Percentiles rank a stretch among this genome's conserved stretches.
Evolutionary conservation across 2,113 vertebrate genomes (phyloP).

Genomic region (Callithrix jacchus): DNA sequence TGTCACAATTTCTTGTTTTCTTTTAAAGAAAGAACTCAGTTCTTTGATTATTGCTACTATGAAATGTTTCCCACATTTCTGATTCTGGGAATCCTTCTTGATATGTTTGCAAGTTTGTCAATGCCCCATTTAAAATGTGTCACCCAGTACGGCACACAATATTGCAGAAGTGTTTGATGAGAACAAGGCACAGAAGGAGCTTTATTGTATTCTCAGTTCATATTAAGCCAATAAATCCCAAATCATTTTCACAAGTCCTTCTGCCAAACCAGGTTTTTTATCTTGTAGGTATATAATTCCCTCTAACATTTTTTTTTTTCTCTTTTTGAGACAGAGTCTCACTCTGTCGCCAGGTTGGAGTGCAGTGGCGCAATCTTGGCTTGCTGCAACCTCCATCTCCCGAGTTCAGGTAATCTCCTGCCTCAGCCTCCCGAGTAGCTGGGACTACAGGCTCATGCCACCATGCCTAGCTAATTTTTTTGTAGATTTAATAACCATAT

Average conservation of each 20-base stretch:
- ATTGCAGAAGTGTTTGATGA: not conserved
- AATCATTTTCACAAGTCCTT: not conserved
- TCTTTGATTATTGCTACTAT: not conserved
- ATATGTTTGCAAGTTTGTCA: not conserved
- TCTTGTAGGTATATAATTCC: not conserved
- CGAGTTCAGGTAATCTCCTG: no score
- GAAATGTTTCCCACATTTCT: conserved; percentile 38
- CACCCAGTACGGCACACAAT: not conserved
- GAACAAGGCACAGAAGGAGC: not conserved
- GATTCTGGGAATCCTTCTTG: not conserved
- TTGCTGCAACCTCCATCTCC: no score
- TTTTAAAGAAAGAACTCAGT: conserved; percentile 2
- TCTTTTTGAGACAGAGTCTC: no score
- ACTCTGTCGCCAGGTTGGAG: no score
- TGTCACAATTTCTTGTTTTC: not conserved
- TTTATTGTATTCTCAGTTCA: not conserved
- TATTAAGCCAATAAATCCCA: not conserved
- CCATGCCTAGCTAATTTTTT: no score
- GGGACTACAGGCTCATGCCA: no score
- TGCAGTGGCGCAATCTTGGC: no score
- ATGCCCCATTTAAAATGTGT: conserved; percentile 30
- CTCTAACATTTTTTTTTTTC: not conserved
- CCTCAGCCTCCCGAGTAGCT: no score
- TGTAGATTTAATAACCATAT: no score
- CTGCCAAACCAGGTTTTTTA: not conserved